A percentile compares a stretch with the other conserved stretches of the same genome.
Evolutionary conservation across 2,888 invertebrate species (phyloP).

Genomic region (Caenorhabditis uteleia): DNA sequence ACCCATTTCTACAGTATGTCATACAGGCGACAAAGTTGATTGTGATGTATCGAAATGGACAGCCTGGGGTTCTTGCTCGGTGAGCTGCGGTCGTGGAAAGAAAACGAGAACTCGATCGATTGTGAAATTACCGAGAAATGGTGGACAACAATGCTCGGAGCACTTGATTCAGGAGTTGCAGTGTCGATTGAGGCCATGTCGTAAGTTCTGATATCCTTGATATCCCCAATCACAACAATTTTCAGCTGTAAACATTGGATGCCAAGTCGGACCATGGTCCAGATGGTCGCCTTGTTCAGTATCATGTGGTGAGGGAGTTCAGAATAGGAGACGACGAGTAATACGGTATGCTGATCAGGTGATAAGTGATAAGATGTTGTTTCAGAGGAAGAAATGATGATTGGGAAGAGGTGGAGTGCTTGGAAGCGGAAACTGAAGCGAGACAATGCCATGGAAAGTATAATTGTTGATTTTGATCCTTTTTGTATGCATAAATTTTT

Average conservation of each 20-base stretch:
- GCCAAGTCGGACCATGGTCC: constrained; percentile 72
- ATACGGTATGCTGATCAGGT: constrained; percentile 6
- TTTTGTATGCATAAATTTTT: neutral
- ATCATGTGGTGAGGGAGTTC: constrained; percentile 75
- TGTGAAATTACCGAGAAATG: constrained; percentile 65
- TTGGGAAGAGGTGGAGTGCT: constrained; percentile 47
- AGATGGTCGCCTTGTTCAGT: constrained; percentile 73
- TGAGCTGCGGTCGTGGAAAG: constrained; percentile 84
- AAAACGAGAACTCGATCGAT: constrained; percentile 61
- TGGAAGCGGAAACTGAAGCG: constrained; percentile 39
- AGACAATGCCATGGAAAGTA: constrained; percentile 31
- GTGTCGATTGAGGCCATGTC: constrained; percentile 68
- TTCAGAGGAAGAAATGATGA: constrained; percentile 38
- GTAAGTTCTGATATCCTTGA: constrained; percentile 38
- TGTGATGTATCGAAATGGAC: constrained; percentile 82
- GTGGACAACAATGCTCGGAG: constrained; percentile 66
- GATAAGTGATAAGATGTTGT: neutral
- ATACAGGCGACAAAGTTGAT: constrained; percentile 46
- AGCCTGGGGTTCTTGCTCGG: constrained; percentile 82
- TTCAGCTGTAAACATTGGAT: constrained; percentile 59
- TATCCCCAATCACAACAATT: neutral
- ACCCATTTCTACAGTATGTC: neutral
- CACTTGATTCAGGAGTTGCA: constrained; percentile 65
- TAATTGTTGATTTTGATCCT: constrained; percentile 14
- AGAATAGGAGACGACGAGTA: constrained; percentile 73